A percentile compares a stretch with the other conserved stretches of the same genome.
phyloP scores from a whole-genome alignment of 2,888 invertebrate genomes.

The Agriopis marginaria region DNA sequence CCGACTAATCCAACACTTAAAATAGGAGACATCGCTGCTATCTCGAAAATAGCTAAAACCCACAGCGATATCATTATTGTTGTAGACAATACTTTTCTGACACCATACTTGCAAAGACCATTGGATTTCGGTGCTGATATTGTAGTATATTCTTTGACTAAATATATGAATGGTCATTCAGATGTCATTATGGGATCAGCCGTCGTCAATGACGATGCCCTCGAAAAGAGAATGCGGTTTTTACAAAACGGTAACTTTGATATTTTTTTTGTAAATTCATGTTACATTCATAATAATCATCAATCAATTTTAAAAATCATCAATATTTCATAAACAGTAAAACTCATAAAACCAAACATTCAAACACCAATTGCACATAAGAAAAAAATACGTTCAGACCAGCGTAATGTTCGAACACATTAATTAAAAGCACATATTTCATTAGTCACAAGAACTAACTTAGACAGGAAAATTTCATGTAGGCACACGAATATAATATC shows the following conservation, averaged over 20 bases:
- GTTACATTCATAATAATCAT: too few species aligned
- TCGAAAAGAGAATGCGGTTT: slow-evolving; percentile 91
- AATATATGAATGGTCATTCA: slow-evolving; percentile 99
- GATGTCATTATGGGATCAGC: slow-evolving; percentile 98
- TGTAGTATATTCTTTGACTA: slow-evolving; percentile 96
- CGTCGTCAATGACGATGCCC: slow-evolving; percentile 89
- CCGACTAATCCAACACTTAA: slow-evolving; percentile 98
- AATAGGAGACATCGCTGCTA: slow-evolving; percentile 93
- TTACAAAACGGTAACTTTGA: slow-evolving; percentile 92
- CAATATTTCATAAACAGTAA: too few species aligned
- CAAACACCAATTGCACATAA: neutral
- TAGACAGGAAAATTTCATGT: slow-evolving; percentile 17
- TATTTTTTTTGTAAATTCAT: neutral
- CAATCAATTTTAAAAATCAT: too few species aligned
- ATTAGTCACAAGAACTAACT: neutral
- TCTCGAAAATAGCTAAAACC: slow-evolving; percentile 87
- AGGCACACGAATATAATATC: neutral
- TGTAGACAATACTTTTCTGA: slow-evolving; percentile 97
- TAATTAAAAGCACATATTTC: neutral
- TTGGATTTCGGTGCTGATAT: slow-evolving; percentile 96
- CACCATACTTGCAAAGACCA: slow-evolving; percentile 96
- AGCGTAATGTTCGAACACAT: too few species aligned
- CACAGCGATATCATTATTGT: slow-evolving; percentile 88
- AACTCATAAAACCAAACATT: too few species aligned
- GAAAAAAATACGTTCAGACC: neutral